phyloP scores from a whole-genome alignment of 2,797 vertebrate species.

The Linurgus olivaceus region DNA sequence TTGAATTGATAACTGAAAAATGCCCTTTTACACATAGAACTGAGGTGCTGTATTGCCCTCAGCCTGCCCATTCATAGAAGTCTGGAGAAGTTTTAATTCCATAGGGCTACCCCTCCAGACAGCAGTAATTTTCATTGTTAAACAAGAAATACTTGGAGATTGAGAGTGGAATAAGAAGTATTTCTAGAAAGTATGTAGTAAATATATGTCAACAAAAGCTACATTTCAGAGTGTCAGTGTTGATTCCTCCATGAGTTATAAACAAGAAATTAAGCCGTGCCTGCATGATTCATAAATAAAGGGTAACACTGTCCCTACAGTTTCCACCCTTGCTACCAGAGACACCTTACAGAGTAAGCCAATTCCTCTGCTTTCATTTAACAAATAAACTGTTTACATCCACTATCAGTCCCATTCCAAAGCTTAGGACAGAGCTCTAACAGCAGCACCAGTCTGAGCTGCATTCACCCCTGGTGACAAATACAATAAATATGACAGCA shows the following conservation, averaged over 20 bases:
- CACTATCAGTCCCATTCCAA: background rate
- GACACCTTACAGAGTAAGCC: background rate
- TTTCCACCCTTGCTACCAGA: background rate
- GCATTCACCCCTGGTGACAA: background rate
- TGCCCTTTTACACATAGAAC: background rate
- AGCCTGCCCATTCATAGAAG: background rate
- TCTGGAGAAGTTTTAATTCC: background rate
- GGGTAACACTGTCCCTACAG: background rate
- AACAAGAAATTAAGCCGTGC: background rate
- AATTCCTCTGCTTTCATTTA: background rate
- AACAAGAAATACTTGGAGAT: background rate
- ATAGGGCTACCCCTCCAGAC: background rate
- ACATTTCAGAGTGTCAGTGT: background rate
- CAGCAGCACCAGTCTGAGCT: background rate
- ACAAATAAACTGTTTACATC: background rate
- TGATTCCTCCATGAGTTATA: background rate
- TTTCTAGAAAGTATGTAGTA: background rate
- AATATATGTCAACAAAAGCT: background rate
- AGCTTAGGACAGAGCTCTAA: background rate
- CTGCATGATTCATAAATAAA: background rate
- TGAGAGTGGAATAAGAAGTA: background rate
- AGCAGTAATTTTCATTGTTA: background rate
- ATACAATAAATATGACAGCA: background rate
- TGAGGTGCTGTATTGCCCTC: background rate
- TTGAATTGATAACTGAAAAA: background rate